Percentiles rank a stretch among this genome's conserved stretches.
phyloP scores from a whole-genome alignment of 2,113 vertebrate genomes.

The Thymallus thymallus region DNA sequence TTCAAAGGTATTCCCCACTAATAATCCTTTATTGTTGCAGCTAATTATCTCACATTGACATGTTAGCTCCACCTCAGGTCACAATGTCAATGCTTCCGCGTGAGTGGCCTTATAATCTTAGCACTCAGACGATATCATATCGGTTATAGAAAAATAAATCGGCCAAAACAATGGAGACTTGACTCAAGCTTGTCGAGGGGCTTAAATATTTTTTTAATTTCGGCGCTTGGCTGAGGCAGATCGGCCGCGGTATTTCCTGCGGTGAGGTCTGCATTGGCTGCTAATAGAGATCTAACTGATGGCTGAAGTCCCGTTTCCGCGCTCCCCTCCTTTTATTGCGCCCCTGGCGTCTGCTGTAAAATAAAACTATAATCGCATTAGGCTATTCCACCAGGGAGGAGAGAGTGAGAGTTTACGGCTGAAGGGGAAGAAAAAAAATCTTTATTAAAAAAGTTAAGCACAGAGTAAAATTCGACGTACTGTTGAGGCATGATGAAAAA shows the following conservation, averaged over 20 bases:
- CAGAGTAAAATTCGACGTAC: constrained; percentile 79
- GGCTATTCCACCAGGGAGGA: constrained; percentile 97
- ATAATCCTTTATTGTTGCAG: constrained; percentile 34
- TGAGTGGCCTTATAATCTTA: constrained; percentile 35
- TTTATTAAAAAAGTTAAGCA: constrained; percentile 98
- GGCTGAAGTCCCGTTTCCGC: constrained; percentile 95
- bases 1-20: neutral
- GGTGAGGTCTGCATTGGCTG: constrained; percentile 93
- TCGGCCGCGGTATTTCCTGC: constrained; percentile 88
- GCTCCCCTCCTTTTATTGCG: constrained; percentile 96
- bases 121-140: neutral
- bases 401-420: constrained; percentile 87
- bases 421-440: constrained; percentile 79
- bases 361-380: constrained; percentile 98
- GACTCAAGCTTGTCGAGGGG: constrained; percentile 67
- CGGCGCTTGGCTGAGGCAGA: constrained; percentile 70
- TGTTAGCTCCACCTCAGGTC: constrained; percentile 62
- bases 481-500: constrained; percentile 72
- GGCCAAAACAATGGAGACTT: constrained; percentile 58
- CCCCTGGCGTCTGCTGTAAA: constrained; percentile 95
- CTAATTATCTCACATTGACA: constrained; percentile 69
- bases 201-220: constrained; percentile 89
- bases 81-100: constrained; percentile 48
- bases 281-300: constrained; percentile 99
- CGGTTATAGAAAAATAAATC: constrained; percentile 11